phyloP scores from a whole-genome alignment of 1,140 invertebrate genomes.

The Papilio dardanus region DNA sequence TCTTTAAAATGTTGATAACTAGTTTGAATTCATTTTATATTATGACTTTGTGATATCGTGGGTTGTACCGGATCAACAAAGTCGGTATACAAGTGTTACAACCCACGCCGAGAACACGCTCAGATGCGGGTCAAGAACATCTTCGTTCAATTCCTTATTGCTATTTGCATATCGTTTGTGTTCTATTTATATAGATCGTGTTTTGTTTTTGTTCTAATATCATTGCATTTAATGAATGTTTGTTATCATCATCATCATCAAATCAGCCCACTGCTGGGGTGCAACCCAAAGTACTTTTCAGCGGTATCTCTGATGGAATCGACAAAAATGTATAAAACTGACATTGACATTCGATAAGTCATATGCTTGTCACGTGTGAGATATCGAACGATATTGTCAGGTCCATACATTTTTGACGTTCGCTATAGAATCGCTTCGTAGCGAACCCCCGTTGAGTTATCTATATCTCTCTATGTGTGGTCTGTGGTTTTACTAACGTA shows the following conservation, averaged over 20 bases:
- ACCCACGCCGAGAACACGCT: not conserved
- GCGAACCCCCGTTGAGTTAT: too few relatives aligned
- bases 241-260: not conserved
- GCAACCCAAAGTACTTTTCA: too few relatives aligned
- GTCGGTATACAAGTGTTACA: not conserved
- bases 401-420: too few relatives aligned
- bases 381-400: too few relatives aligned
- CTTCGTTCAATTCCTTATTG: constrained; percentile 3
- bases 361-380: too few relatives aligned
- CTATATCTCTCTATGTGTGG: too few relatives aligned
- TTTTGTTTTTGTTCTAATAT: not conserved
- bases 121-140: constrained; percentile 16
- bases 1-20: not conserved
- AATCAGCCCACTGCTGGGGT: too few relatives aligned
- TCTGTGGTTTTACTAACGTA: too few relatives aligned
- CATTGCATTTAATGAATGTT: not conserved
- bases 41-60: not conserved
- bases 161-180: not conserved
- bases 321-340: too few relatives aligned
- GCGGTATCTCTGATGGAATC: too few relatives aligned
- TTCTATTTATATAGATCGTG: not conserved
- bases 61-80: constrained; percentile 11
- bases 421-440: too few relatives aligned
- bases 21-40: not conserved
- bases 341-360: too few relatives aligned